phyloP scores from a whole-genome alignment of 2,797 vertebrate species.

The Darevskia mixta region DNA sequence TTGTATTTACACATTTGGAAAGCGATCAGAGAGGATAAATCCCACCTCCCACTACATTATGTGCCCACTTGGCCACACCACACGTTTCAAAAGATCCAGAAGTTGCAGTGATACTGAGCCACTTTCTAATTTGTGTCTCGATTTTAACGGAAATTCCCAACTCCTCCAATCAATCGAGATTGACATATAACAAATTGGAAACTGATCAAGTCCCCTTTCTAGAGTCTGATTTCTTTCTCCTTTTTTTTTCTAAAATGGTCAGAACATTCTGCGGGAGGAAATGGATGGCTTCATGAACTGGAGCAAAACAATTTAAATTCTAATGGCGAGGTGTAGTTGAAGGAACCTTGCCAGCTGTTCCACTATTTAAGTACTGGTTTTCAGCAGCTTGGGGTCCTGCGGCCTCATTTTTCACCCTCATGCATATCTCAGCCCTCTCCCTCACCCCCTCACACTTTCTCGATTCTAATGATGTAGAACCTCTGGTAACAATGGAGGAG shows the following conservation, averaged over 20 bases:
- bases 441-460: too few species aligned
- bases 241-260: neutral
- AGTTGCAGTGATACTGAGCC: neutral
- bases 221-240: too few species aligned
- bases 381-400: neutral
- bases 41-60: neutral
- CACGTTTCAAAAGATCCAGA: neutral
- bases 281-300: neutral
- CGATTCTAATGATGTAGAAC: neutral
- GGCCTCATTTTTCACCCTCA: neutral
- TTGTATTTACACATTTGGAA: neutral
- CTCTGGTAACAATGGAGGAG: neutral
- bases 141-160: neutral
- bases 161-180: neutral
- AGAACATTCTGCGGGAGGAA: neutral
- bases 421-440: neutral
- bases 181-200: neutral
- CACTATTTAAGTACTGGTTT: neutral
- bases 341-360: neutral
- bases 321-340: neutral
- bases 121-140: neutral
- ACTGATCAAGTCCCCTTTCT: neutral
- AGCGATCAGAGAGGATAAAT: neutral
- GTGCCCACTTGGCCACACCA: neutral
- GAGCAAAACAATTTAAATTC: neutral